phyloP scores from a whole-genome alignment of 1,140 invertebrate species.

The Magallana angulata region DNA sequence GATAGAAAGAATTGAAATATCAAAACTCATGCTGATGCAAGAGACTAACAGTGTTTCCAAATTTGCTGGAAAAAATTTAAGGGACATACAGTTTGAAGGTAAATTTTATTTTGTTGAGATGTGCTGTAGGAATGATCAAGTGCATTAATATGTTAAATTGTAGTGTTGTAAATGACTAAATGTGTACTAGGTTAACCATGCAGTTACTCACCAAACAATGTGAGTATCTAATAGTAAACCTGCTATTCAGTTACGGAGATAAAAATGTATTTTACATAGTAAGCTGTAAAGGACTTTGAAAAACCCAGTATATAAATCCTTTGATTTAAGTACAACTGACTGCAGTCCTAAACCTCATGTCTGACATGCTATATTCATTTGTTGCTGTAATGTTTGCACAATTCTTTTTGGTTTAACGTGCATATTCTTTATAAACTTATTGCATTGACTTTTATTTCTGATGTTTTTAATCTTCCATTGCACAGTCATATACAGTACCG shows the following conservation, averaged over 20 bases:
- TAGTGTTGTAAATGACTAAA: background rate
- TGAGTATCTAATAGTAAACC: background rate
- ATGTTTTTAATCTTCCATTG: no score
- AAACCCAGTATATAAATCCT: no score
- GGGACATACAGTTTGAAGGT: constrained; percentile 4
- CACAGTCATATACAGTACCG: no score
- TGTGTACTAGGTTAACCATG: background rate
- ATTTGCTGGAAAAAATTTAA: constrained; percentile 7
- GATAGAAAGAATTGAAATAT: constrained; percentile 7
- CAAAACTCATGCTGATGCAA: background rate
- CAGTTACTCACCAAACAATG: background rate
- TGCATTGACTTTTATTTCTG: no score
- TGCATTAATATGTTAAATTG: background rate
- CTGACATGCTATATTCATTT: no score
- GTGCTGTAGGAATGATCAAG: background rate
- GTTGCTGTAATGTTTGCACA: no score
- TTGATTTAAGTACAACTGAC: no score
- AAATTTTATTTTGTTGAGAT: constrained; percentile 8
- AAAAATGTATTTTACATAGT: background rate
- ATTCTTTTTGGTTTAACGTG: no score
- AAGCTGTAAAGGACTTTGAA: no score
- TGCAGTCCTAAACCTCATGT: no score
- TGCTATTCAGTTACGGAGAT: background rate
- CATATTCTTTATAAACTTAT: no score
- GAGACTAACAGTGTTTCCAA: background rate